Percentiles rank a stretch among this genome's conserved stretches.
phyloP scores from a whole-genome alignment of 2,888 invertebrate genomes.

The Meghimatium bilineatum region DNA sequence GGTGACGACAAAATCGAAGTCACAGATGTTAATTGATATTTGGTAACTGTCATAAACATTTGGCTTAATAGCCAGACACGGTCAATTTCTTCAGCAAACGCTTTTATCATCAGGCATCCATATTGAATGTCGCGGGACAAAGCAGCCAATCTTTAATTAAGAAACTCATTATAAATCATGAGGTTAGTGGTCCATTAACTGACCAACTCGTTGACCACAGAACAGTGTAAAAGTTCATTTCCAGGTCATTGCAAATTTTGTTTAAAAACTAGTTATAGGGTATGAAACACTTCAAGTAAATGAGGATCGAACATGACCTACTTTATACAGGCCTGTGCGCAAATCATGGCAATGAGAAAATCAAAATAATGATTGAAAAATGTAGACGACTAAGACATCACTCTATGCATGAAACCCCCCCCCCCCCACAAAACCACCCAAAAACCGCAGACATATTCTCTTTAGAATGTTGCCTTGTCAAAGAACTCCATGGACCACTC shows the following conservation, averaged over 20 bases:
- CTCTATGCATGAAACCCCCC: too few relatives aligned
- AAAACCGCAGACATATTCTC: too few relatives aligned
- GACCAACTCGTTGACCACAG: background rate
- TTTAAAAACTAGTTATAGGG: background rate
- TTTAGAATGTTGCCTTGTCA: too few relatives aligned
- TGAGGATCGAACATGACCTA: too few relatives aligned
- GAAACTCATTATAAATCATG: background rate
- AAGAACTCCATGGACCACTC: too few relatives aligned
- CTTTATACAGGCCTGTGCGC: too few relatives aligned
- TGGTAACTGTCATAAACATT: background rate
- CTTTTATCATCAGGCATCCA: conserved; percentile 4
- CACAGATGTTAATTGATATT: background rate
- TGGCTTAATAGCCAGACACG: background rate
- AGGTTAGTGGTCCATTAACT: background rate
- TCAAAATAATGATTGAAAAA: too few relatives aligned
- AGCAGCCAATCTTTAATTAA: background rate
- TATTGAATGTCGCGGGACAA: background rate
- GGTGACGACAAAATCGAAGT: background rate
- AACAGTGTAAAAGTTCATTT: background rate
- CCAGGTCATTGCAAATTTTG: background rate
- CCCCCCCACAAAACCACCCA: too few relatives aligned
- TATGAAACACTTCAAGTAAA: too few relatives aligned
- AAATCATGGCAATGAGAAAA: too few relatives aligned
- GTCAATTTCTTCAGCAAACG: background rate
- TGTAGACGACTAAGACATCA: too few relatives aligned